Conservation (phyloP, 2,888 invertebrate species). For the Cheilosia impressa region DNA sequence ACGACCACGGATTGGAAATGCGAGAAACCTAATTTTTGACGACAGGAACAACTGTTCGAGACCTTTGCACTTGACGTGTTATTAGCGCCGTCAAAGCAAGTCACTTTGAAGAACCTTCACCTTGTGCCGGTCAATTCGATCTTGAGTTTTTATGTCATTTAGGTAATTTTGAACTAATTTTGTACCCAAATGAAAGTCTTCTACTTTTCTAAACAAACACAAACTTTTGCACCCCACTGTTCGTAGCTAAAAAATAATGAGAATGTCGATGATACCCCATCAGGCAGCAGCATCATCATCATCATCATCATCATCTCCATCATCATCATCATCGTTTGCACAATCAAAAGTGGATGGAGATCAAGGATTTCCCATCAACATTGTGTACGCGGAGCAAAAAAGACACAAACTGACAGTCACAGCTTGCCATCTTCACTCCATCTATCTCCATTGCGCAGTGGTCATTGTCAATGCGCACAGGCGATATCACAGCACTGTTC, state of each 20-base stretch:
- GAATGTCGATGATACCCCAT: slow-evolving; percentile 51
- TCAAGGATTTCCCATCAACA: slow-evolving; percentile 74
- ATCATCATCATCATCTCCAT: slow-evolving; percentile 60
- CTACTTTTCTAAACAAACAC: background rate
- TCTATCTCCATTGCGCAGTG: slow-evolving; percentile 63
- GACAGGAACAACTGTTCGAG: too few relatives aligned
- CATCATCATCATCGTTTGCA: slow-evolving; percentile 67
- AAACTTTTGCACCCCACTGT: slow-evolving; percentile 40
- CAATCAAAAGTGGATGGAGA: slow-evolving; percentile 74
- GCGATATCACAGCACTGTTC: slow-evolving; percentile 26
- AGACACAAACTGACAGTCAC: background rate
- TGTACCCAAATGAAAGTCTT: background rate
- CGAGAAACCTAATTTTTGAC: too few relatives aligned
- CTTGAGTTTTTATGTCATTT: too few relatives aligned
- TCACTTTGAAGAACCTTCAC: background rate
- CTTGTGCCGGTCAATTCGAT: too few relatives aligned
- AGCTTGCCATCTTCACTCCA: slow-evolving; percentile 60
- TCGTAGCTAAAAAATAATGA: slow-evolving; percentile 23
- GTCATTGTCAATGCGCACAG: slow-evolving; percentile 68
- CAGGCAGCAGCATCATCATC: slow-evolving; percentile 64
- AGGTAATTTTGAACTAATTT: too few relatives aligned
- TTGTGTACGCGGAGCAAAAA: background rate
- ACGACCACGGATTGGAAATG: too few relatives aligned
- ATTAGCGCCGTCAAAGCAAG: too few relatives aligned
- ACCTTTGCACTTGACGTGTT: too few relatives aligned